Conservation (phyloP, 2,888 invertebrate species). For the Diaphora mendica region DNA sequence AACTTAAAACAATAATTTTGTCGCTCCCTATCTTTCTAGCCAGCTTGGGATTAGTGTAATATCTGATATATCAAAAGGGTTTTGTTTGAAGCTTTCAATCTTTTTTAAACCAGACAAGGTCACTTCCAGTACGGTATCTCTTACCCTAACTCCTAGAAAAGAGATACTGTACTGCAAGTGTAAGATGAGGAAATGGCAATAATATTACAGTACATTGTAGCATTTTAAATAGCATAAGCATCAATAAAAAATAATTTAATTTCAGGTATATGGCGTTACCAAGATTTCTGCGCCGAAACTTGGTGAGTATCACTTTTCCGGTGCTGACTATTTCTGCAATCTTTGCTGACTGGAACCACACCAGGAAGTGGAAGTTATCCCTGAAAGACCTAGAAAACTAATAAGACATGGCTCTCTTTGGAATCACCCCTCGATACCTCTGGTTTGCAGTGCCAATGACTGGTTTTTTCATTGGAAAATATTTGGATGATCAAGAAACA, state of each 20-base stretch:
- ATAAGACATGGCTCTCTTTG: conserved; percentile 82
- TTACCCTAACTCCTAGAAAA: too few species aligned
- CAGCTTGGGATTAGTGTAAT: too few species aligned
- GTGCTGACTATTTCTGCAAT: conserved; percentile 86
- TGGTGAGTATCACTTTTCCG: conserved; percentile 90
- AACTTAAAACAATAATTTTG: too few species aligned
- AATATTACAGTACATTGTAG: too few species aligned
- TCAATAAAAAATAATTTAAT: neutral
- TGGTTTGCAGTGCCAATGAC: conserved; percentile 84
- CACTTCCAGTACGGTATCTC: too few species aligned
- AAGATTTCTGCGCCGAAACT: conserved; percentile 87
- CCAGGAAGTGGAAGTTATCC: conserved; percentile 89
- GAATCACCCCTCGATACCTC: conserved; percentile 83
- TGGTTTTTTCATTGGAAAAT: conserved; percentile 88
- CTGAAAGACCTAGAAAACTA: conserved; percentile 60
- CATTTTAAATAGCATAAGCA: too few species aligned
- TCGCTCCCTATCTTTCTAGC: too few species aligned
- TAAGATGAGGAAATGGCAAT: too few species aligned
- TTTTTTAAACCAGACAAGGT: too few species aligned
- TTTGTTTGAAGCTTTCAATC: too few species aligned
- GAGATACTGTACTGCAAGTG: too few species aligned
- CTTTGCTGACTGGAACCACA: conserved; percentile 90
- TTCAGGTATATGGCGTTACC: conserved; percentile 85
- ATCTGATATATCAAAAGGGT: too few species aligned
- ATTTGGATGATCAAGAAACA: conserved; percentile 89